Conservation (phyloP, 1,140 invertebrate genomes). For the Drosophila triauraria region DNA sequence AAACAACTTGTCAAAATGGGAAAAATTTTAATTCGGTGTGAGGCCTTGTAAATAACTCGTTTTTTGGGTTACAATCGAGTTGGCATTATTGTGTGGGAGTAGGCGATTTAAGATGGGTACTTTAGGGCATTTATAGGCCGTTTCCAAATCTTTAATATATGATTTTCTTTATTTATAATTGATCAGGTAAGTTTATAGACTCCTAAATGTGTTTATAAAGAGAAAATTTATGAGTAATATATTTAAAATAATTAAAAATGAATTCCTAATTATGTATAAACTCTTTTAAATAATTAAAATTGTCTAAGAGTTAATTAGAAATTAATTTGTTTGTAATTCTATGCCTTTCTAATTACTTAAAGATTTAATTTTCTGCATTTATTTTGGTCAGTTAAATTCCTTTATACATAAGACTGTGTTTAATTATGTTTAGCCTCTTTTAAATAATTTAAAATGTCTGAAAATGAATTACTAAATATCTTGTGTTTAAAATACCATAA, state of each 20-base stretch:
- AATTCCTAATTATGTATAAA: too few species aligned
- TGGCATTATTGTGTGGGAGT: background rate
- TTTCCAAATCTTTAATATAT: background rate
- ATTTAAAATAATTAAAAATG: background rate
- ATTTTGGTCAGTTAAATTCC: too few species aligned
- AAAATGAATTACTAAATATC: too few species aligned
- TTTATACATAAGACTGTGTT: too few species aligned
- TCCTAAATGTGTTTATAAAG: background rate
- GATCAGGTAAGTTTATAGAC: background rate
- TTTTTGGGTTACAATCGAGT: slow-evolving; percentile 13
- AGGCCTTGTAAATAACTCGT: slow-evolving; percentile 11
- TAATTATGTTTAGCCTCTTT: too few species aligned
- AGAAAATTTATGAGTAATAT: accelerated
- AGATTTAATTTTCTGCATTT: too few species aligned
- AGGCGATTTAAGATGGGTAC: background rate
- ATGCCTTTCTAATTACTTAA: too few species aligned
- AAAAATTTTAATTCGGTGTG: slow-evolving; percentile 5
- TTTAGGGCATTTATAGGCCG: background rate
- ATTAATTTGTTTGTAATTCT: too few species aligned
- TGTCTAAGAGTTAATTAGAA: too few species aligned
- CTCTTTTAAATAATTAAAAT: too few species aligned
- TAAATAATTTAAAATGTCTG: too few species aligned
- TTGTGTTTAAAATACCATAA: background rate
- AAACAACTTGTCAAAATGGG: slow-evolving; percentile 39
- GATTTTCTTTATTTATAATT: background rate